These are phyloP conservation scores for Cyanoramphus novaezelandiae DNA, from an alignment of 2,113 vertebrate species.

Conservation along the genomic window DNA sequence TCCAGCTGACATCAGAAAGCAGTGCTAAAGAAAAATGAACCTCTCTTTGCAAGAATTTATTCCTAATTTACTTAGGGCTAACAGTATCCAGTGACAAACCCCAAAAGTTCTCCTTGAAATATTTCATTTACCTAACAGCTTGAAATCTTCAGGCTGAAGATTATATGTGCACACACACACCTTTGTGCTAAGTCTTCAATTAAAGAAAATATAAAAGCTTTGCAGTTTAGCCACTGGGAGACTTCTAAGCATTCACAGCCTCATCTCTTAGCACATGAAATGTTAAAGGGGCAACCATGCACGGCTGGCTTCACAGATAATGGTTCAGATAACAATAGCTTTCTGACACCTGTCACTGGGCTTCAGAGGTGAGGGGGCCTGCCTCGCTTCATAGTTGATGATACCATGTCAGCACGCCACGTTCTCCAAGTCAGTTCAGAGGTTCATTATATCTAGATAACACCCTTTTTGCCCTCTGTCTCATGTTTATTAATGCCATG, in stretches of 20 bases:
- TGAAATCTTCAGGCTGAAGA: conserved; percentile 30
- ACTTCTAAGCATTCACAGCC: neutral
- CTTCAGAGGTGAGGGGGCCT: neutral
- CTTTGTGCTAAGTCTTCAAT: neutral
- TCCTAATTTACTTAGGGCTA: conserved; percentile 32
- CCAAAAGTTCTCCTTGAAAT: conserved; percentile 6
- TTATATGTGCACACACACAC: neutral
- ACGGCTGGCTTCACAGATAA: neutral
- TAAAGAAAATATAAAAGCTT: conserved; percentile 47
- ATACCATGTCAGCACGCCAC: conserved; percentile 42
- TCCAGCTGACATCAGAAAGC: conserved; percentile 30
- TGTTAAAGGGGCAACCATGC: neutral
- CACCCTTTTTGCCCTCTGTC: conserved; percentile 13
- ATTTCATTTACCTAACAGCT: conserved; percentile 55
- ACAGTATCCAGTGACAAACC: neutral
- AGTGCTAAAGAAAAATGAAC: conserved; percentile 8
- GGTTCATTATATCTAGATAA: conserved; percentile 64
- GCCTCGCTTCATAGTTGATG: conserved; percentile 7
- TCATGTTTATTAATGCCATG: conserved; percentile 63
- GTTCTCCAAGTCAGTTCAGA: conserved; percentile 32
- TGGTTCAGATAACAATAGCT: neutral
- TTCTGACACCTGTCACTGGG: neutral
- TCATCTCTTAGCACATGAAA: neutral
- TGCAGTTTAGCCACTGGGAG: neutral
- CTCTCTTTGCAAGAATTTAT: conserved; percentile 39